Evolutionary conservation across 1,140 invertebrate genomes (phyloP), one percentile per base, ranked within the genome.

Genomic region (Atta cephalotes): DNA sequence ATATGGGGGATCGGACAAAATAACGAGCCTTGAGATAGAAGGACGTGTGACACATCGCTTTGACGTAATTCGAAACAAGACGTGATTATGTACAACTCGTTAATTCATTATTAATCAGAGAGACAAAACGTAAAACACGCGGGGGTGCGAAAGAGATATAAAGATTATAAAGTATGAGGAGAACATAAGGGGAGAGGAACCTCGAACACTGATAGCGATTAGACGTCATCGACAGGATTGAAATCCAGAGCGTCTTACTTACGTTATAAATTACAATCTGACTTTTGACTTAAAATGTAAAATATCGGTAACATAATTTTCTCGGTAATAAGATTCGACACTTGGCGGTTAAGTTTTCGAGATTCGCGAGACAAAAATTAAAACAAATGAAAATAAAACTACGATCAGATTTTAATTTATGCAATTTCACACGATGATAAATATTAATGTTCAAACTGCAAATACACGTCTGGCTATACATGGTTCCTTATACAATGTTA

Each of bases 81-180:
- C 68, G 87, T 78, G 53, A 86, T 86, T 89, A 89, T 89, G 39
- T 89, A 89, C 76, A 89, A 81, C 74, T 70, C 77, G 86, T 89
- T 89, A 89, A 89, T 89, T 86, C 87, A 65, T 89, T 78, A 86
- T 89, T 89, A 89, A 89, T 89, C 84, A 56, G 82, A 89, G 87
- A 89, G 68, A 89, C 82, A 89, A 80, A 89, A 79, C 49, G 66
- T 58, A 71, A 56, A 74, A 62, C 68, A 82, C 80, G 68, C 80
- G 80, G 53, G 53, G 66, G 39, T 81, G 51, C 79, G 66, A 82
- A 31, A 49, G 56, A 86, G 84, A 85, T 45, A 45, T 45, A 45
- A 45, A 45, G 39, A 45, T 45, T 35, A n/a, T 63, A 16, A 21
- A 86, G 72, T 84, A 88, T 63, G 49, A 18, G 74, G 18, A 28